phyloP scores from a whole-genome alignment of 1,140 invertebrate genomes.

The Megalonaias nervosa region DNA sequence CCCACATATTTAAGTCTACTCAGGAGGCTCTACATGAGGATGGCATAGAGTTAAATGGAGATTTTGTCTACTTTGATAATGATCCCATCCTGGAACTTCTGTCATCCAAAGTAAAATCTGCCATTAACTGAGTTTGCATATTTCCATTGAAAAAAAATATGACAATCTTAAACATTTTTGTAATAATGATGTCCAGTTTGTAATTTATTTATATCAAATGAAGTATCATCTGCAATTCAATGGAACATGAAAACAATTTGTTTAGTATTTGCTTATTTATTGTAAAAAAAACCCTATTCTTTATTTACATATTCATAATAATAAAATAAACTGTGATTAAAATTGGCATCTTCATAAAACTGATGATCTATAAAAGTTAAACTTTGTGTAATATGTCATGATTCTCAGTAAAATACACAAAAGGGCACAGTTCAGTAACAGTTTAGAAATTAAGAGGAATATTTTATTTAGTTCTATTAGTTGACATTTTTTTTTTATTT shows the following conservation, averaged over 20 bases:
- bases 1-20: conserved; percentile 95
- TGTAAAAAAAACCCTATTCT: background rate
- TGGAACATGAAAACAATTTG: background rate
- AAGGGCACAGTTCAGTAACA: background rate
- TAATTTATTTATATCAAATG: background rate
- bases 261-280: background rate
- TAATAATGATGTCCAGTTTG: background rate
- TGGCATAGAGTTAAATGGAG: conserved; percentile 90
- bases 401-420: background rate
- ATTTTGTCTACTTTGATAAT: conserved; percentile 96
- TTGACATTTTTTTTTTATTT: conserved; percentile 32
- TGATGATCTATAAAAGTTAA: background rate
- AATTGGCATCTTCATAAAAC: background rate
- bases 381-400: background rate
- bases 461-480: background rate
- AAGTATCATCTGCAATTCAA: background rate
- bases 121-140: background rate
- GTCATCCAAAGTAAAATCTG: conserved; percentile 83
- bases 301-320: background rate
- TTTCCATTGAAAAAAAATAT: background rate
- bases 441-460: background rate
- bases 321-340: background rate
- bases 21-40: conserved; percentile 95
- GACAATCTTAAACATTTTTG: background rate
- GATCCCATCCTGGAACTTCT: conserved; percentile 96